Conservation (phyloP, 2,888 invertebrate species). For the Cordilura impudica region DNA sequence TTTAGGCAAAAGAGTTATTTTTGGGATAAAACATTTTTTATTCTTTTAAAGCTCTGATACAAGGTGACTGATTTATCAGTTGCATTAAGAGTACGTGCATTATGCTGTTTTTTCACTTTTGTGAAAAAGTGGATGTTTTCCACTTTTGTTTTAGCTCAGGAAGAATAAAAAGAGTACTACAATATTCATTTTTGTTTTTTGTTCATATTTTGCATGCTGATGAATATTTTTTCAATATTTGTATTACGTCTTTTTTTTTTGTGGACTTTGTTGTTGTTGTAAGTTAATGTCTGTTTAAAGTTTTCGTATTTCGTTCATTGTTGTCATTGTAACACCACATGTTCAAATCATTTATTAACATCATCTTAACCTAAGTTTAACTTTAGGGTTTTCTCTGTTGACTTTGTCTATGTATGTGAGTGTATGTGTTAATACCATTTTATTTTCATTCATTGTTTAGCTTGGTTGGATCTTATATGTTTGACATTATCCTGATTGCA, state of each 20-base stretch:
- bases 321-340: constrained; percentile 19
- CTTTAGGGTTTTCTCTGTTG: background rate
- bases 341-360: constrained; percentile 36
- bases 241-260: background rate
- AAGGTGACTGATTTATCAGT: background rate
- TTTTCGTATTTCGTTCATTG: background rate
- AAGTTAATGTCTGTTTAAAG: background rate
- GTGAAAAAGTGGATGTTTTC: background rate
- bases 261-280: background rate
- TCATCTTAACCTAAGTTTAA: constrained; percentile 20
- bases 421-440: constrained; percentile 22
- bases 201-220: background rate
- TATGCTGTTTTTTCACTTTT: background rate
- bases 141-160: background rate
- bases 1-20: no score
- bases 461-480: background rate
- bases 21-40: no score
- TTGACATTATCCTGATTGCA: constrained; percentile 33
- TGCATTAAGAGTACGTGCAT: no score
- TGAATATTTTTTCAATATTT: background rate
- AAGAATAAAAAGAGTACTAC: background rate
- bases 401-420: background rate
- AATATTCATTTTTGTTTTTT: background rate
- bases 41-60: background rate
- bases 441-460: background rate